Evolutionary conservation across 2,797 vertebrate species (phyloP).

Genomic region (Hypotaenidia okinawae): DNA sequence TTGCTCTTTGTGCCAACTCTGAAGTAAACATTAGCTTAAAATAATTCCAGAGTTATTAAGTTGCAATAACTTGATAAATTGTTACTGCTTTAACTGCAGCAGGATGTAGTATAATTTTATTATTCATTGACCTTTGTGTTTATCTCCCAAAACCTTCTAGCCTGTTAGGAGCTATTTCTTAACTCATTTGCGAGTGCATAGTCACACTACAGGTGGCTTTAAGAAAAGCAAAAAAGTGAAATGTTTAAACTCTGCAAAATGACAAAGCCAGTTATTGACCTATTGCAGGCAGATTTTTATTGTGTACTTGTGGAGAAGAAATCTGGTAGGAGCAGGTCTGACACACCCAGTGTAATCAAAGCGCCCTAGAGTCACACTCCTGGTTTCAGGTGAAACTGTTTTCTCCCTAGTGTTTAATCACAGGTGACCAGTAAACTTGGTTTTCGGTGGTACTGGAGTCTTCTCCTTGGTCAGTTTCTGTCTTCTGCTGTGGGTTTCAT

Average conservation of each 20-base stretch:
- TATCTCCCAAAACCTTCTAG: not conserved
- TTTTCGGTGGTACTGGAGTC: not conserved
- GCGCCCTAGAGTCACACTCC: not conserved
- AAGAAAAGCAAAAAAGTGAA: not conserved
- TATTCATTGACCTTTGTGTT: not conserved
- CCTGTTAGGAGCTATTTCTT: not conserved
- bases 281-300: not conserved
- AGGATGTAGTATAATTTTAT: not conserved
- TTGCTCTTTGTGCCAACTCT: not conserved
- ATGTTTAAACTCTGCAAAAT: not conserved
- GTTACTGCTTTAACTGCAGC: not conserved
- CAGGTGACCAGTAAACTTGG: not conserved
- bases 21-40: not conserved
- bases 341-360: constrained; percentile 30
- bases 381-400: constrained; percentile 26
- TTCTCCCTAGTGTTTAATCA: not conserved
- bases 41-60: not conserved
- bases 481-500: not conserved
- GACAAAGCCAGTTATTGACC: not conserved
- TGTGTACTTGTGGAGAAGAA: not conserved
- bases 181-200: not conserved
- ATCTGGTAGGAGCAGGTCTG: not conserved
- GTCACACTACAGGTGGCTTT: not conserved
- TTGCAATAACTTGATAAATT: not conserved
- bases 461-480: not conserved